Evolutionary conservation across 2,113 vertebrate genomes (phyloP).

Genomic region (rat (Rattus norvegicus)): DNA sequence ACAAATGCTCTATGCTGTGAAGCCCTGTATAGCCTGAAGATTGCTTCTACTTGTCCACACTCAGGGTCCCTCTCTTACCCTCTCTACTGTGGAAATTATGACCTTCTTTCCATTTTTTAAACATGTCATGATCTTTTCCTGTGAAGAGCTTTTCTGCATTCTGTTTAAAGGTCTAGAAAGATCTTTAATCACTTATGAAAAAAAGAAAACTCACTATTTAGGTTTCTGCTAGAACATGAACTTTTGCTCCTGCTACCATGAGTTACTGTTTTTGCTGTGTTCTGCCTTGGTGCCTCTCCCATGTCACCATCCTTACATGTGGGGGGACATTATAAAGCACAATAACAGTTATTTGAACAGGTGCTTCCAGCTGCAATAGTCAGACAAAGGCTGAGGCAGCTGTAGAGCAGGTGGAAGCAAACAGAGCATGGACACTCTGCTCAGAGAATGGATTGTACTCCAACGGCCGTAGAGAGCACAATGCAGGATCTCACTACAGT

Average conservation of each 20-base stretch:
- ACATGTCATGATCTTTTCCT: not conserved
- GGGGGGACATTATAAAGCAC: too few species aligned
- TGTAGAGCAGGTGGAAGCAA: accelerated
- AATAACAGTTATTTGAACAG: too few species aligned
- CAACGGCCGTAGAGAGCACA: not conserved
- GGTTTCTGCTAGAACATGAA: not conserved
- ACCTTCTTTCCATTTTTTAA: not conserved
- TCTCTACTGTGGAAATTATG: not conserved
- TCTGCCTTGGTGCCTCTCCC: not conserved
- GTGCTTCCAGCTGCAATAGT: not conserved
- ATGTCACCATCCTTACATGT: not conserved
- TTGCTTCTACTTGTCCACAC: not conserved
- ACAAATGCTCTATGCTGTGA: not conserved
- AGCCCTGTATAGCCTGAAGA: not conserved
- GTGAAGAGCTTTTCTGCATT: not conserved
- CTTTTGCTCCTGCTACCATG: not conserved
- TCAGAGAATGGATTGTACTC: not conserved
- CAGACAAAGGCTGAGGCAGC: not conserved
- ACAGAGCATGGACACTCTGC: not conserved
- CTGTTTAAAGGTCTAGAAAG: not conserved
- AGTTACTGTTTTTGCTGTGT: not conserved
- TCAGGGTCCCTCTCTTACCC: not conserved
- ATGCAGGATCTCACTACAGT: not conserved
- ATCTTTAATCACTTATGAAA: not conserved
- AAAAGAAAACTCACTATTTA: not conserved